These are phyloP conservation scores for Zeuzera pyrina DNA, from an alignment of 2,888 invertebrate species.

Conservation along the genomic window DNA sequence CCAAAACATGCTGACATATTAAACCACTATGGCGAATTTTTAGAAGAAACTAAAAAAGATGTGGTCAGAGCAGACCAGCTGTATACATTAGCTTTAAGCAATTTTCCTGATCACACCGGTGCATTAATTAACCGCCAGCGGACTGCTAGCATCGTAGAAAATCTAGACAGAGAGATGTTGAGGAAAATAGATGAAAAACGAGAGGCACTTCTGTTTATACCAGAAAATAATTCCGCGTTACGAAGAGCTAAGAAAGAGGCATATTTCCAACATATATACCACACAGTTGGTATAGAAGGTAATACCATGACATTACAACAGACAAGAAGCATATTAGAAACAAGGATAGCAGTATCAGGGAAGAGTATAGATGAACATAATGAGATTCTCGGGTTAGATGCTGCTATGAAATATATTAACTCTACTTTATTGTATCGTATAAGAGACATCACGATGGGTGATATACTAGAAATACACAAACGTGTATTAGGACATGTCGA, in stretches of 20 bases:
- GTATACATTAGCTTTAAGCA: constrained; percentile 87
- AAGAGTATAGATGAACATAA: constrained; percentile 98
- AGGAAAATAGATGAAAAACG: constrained; percentile 88
- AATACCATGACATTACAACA: constrained; percentile 96
- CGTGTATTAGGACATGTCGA: constrained; percentile 96
- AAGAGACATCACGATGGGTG: constrained; percentile 84
- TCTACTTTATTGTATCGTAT: constrained; percentile 84
- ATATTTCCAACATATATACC: constrained; percentile 96
- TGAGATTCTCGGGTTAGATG: constrained; percentile 94
- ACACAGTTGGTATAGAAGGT: constrained; percentile 97
- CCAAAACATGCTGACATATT: constrained; percentile 94
- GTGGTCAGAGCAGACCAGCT: constrained; percentile 91
- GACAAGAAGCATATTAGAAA: constrained; percentile 93
- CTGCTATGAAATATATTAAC: constrained; percentile 94
- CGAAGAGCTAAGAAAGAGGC: constrained; percentile 94
- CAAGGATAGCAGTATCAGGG: constrained; percentile 80
- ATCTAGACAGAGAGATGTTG: constrained; percentile 86
- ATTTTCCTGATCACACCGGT: constrained; percentile 86
- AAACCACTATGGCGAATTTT: constrained; percentile 92
- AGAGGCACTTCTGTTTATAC: constrained; percentile 85
- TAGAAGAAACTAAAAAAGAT: constrained; percentile 89
- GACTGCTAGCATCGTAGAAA: constrained; percentile 91
- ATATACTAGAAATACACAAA: constrained; percentile 93
- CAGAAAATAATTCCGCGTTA: constrained; percentile 84
- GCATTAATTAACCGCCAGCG: constrained; percentile 87